Evolutionary conservation across 2,797 vertebrate genomes (phyloP).

Genomic region (Microchirus variegatus): DNA sequence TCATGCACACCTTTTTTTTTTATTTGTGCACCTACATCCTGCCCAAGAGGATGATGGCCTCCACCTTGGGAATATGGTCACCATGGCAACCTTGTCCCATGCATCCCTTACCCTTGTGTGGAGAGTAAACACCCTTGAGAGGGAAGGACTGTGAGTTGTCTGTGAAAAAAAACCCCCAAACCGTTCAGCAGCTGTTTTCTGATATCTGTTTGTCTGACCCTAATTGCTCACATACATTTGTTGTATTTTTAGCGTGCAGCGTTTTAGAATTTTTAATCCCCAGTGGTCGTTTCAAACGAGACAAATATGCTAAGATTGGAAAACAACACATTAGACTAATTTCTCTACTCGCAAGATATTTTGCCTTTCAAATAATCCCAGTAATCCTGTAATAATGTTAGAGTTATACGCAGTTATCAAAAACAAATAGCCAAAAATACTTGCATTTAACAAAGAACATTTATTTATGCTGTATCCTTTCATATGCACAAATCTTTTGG

Average conservation of each 20-base stretch:
- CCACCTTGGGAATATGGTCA: conserved; percentile 24
- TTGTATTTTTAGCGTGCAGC: neutral
- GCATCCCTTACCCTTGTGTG: neutral
- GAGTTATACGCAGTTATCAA: no score
- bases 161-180: neutral
- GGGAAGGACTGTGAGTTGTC: conserved; percentile 11
- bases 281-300: no score
- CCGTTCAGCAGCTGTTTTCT: neutral
- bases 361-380: no score
- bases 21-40: conserved; percentile 6
- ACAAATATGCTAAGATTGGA: no score
- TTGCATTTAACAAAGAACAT: no score
- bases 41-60: conserved; percentile 7
- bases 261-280: no score
- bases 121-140: conserved; percentile 11
- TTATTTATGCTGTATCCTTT: no score
- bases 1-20: neutral
- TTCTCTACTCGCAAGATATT: no score
- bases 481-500: no score
- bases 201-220: neutral
- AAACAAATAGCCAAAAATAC: no score
- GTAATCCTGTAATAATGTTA: no score
- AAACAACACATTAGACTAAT: no score
- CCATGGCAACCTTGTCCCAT: conserved; percentile 41
- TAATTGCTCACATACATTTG: neutral